Evolutionary conservation across 2,888 invertebrate genomes (phyloP).

Genomic region (Suillia variegata): DNA sequence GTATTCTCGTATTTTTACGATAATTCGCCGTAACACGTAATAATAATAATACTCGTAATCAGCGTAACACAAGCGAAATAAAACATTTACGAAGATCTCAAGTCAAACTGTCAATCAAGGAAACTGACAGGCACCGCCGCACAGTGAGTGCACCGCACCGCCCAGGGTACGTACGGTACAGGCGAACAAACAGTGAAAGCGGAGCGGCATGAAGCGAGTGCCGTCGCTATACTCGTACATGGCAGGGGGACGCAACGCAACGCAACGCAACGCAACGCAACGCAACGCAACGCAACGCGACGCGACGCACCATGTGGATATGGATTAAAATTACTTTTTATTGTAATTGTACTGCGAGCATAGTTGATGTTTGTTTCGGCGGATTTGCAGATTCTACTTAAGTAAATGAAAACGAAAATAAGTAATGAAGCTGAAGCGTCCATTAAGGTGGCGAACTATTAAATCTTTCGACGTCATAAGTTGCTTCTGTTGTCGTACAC

Average conservation of each 20-base stretch:
- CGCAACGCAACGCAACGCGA: too few species aligned
- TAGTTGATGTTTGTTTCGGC: too few species aligned
- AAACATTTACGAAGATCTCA: slow-evolving; percentile 48
- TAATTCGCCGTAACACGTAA: slow-evolving; percentile 6
- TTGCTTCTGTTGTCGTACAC: too few species aligned
- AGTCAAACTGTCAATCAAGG: slow-evolving; percentile 59
- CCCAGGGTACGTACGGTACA: background rate
- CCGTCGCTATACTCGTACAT: background rate
- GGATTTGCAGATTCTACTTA: too few species aligned
- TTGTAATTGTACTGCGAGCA: background rate
- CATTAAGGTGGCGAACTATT: too few species aligned
- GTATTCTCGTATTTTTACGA: background rate
- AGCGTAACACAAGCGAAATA: slow-evolving; percentile 37
- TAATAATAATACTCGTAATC: too few species aligned
- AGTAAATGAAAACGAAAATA: too few species aligned
- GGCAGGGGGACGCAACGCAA: background rate
- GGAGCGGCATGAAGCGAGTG: background rate
- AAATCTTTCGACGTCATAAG: too few species aligned
- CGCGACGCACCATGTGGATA: background rate
- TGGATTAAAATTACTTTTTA: slow-evolving; percentile 6
- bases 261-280: too few species aligned
- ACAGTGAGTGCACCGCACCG: slow-evolving; percentile 41
- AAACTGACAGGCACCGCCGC: slow-evolving; percentile 52
- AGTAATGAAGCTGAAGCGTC: too few species aligned
- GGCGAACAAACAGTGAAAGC: background rate